Base-by-base conservation (phyloP, 1,140 invertebrate species). In the Drosophila suzukii region DNA sequence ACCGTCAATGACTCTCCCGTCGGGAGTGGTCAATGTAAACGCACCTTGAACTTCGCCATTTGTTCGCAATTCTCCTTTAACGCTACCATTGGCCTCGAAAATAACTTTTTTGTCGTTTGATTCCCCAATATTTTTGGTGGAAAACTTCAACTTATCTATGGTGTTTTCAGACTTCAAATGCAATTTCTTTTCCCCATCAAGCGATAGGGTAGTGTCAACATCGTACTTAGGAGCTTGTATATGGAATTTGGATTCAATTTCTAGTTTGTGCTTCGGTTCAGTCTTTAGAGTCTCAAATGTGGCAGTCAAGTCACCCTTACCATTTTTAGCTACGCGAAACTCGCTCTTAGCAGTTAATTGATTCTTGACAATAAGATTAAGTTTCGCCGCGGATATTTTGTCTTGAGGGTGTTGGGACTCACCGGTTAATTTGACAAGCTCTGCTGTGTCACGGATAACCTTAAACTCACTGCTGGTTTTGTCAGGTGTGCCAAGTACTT, bases 151-250 rank as follows among this genome's bases (percentile, higher is more conserved):
- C 6, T 94, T 93, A 0, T 93, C 93, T 0, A 94, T 61, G 49
- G 94, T 94, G 39, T 93, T 95, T 32, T 94, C 93, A 0, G 96
- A 96, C n/a, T 93, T 93, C 0, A 92, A 13, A 24, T 79, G 65
- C 1, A 97, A 70, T 72, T 95, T 95, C 50, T 96, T 96, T 12
- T 95, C 94, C n/a, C 94, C 95, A 83, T 96, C 94, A 8, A 95
- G 94, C 51, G 93, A 94, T 2, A 97, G 17, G 34, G 94, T 94
- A 0, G 95, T 62, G 24, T 94, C 94, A 0, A 94, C 93, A 39
- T 94, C 94, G 74, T 94, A 95, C 10, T 92, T 92, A 0, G 94
- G 94, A 2, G 94, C 92, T 27, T 93, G 92, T 0, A 94, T 93
- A 0, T 93, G 92, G 59, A 96, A 94, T 5, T 93, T 94, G 0